Conservation (phyloP, 2,797 vertebrate species). For the Melanotaenia pygmaea region DNA sequence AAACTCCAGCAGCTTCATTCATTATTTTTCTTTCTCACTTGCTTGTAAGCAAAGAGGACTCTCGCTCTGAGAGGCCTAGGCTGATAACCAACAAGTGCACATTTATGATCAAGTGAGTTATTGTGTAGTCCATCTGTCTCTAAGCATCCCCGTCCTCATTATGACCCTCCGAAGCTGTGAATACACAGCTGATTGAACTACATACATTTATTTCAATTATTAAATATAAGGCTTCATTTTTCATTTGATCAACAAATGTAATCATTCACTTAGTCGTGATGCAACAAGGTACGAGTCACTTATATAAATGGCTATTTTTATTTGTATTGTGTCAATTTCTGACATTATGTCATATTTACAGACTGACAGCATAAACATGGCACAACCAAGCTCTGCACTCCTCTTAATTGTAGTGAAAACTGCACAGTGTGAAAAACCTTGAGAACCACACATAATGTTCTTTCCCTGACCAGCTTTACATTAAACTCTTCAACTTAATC, state of each 20-base stretch:
- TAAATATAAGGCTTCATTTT: neutral
- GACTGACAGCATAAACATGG: neutral
- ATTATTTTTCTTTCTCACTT: neutral
- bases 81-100: neutral
- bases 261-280: neutral
- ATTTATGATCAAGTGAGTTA: slow-evolving; percentile 8
- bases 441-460: neutral
- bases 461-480: neutral
- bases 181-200: slow-evolving; percentile 44
- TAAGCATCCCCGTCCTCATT: slow-evolving; percentile 54
- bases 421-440: neutral
- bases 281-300: neutral
- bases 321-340: neutral
- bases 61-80: neutral
- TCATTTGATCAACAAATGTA: neutral
- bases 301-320: neutral
- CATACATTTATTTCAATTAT: too few relatives aligned
- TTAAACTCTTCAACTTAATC: neutral
- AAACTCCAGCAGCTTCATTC: neutral
- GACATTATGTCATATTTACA: neutral
- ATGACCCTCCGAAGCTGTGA: slow-evolving; percentile 38
- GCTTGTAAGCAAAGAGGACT: neutral
- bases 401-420: neutral
- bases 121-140: slow-evolving; percentile 23
- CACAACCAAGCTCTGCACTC: neutral